phyloP scores from a whole-genome alignment of 2,888 invertebrate genomes.

The Drosophila prolongata region DNA sequence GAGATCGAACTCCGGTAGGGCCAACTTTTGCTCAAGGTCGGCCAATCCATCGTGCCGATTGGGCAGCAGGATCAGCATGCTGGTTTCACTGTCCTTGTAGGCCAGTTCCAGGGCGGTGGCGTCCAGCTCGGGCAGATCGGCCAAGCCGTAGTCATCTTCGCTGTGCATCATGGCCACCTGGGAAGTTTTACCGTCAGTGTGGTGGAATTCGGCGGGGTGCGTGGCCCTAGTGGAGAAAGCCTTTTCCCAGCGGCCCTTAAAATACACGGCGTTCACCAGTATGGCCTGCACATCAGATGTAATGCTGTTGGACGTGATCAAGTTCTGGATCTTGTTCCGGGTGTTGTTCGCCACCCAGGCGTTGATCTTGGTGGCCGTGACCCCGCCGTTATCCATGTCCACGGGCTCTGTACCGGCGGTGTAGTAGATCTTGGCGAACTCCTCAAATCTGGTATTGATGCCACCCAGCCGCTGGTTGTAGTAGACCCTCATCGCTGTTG shows the following conservation, averaged over 20 bases:
- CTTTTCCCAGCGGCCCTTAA: conserved; percentile 91
- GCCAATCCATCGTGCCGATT: conserved; percentile 88
- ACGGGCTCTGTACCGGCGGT: conserved; percentile 60
- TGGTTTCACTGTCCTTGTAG: conserved; percentile 88
- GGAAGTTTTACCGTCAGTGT: conserved; percentile 85
- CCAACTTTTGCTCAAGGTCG: conserved; percentile 87
- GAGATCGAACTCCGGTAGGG: conserved; percentile 85
- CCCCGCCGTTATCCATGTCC: conserved; percentile 79
- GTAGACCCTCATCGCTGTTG: conserved; percentile 70
- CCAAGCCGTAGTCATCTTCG: conserved; percentile 85
- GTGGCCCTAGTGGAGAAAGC: conserved; percentile 74
- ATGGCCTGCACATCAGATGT: conserved; percentile 87
- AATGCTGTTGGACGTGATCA: conserved; percentile 46
- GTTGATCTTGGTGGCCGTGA: conserved; percentile 85
- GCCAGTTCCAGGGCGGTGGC: conserved; percentile 89
- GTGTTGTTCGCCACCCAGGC: conserved; percentile 72
- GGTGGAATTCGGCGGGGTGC: conserved; percentile 86
- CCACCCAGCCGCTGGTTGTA: conserved; percentile 50
- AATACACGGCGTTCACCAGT: conserved; percentile 93
- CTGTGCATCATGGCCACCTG: conserved; percentile 88
- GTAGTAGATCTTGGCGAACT: conserved; percentile 51
- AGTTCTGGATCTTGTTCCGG: conserved; percentile 58
- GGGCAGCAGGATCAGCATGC: conserved; percentile 91
- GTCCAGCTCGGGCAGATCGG: conserved; percentile 84
- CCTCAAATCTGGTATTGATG: conserved; percentile 39